phyloP scores from a whole-genome alignment of 2,888 invertebrate species.

The Drosophila mimica region DNA sequence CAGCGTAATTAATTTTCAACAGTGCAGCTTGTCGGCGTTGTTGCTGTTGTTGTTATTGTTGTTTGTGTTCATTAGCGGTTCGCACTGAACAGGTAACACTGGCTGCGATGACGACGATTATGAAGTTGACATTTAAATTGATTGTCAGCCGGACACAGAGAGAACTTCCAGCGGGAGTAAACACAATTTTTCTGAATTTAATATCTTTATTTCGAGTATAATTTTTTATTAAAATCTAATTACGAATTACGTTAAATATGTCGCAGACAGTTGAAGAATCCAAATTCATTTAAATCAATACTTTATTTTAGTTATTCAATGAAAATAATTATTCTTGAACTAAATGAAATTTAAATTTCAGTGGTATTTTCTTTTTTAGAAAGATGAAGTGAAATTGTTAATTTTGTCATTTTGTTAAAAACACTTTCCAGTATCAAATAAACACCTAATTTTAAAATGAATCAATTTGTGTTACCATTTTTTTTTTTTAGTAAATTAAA shows the following conservation, averaged over 20 bases:
- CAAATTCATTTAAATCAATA: neutral
- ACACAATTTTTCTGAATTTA: neutral
- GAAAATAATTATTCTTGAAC: no score
- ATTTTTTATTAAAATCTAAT: neutral
- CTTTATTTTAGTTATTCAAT: neutral
- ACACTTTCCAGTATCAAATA: neutral
- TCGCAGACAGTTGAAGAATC: neutral
- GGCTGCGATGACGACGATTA: constrained; percentile 15
- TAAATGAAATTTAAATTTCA: no score
- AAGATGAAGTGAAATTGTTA: neutral
- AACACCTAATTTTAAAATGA: neutral
- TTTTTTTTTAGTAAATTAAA: neutral
- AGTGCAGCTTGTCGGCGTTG: constrained; percentile 63
- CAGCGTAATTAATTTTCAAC: constrained; percentile 68
- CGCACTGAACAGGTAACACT: constrained; percentile 52
- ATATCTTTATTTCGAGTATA: constrained; percentile 2
- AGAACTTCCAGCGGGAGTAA: neutral
- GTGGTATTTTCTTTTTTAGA: neutral
- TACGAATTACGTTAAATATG: neutral
- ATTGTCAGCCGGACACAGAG: constrained; percentile 13
- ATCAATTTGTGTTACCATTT: neutral
- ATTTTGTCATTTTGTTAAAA: neutral
- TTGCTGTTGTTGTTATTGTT: constrained; percentile 42
- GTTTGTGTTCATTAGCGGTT: constrained; percentile 69
- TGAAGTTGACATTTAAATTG: constrained; percentile 47